Evolutionary conservation across 2,113 vertebrate genomes (phyloP).

Genomic region (Microtus ochrogaster): DNA sequence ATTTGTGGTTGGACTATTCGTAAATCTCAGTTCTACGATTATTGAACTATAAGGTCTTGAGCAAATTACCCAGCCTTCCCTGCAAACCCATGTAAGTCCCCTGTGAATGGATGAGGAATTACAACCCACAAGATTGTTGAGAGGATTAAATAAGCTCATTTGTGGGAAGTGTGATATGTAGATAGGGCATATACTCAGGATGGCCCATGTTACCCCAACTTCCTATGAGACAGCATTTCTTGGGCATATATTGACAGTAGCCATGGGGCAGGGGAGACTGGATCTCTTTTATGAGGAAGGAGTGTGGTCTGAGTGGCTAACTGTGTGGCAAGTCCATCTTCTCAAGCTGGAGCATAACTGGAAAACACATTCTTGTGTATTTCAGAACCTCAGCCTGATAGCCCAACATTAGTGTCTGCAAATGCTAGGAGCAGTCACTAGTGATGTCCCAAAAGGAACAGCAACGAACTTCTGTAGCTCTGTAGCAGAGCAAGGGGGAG

Average conservation of each 20-base stretch:
- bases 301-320: background rate
- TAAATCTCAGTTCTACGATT: background rate
- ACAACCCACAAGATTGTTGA: background rate
- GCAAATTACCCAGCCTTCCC: background rate
- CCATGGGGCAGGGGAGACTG: accelerated
- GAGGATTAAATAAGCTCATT: background rate
- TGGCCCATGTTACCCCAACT: background rate
- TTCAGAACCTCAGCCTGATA: background rate
- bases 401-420: background rate
- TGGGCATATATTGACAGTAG: background rate
- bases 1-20: background rate
- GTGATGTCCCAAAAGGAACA: background rate
- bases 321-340: background rate
- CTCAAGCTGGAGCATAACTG: background rate
- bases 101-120: background rate
- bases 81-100: background rate
- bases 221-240: background rate
- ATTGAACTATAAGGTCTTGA: background rate
- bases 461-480: background rate
- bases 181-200: background rate
- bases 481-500: background rate
- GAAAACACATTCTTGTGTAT: background rate
- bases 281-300: background rate
- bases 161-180: background rate
- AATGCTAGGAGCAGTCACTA: background rate